Conservation (phyloP, 2,888 invertebrate genomes). For the Calameuta idolon region DNA sequence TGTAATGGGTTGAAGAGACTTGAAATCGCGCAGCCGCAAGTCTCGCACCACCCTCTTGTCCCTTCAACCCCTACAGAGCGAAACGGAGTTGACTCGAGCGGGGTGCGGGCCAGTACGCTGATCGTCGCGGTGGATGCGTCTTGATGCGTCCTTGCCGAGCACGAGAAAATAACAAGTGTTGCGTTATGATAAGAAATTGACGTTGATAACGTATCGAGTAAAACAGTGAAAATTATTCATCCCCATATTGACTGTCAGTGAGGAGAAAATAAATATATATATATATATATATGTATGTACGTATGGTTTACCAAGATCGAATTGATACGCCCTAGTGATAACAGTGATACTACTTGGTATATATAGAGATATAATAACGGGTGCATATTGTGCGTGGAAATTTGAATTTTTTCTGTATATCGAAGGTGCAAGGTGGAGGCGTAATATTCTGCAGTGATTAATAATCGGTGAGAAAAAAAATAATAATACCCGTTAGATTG, state of each 20-base stretch:
- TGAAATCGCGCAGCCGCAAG: conserved; percentile 55
- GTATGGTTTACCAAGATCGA: neutral
- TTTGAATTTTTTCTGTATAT: neutral
- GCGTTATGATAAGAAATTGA: neutral
- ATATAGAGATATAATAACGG: neutral
- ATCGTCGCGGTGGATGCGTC: conserved; percentile 8
- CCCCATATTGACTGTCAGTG: neutral
- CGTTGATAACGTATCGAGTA: neutral
- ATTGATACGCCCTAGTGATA: neutral
- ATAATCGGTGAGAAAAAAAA: neutral
- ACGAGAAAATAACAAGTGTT: neutral
- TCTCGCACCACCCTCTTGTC: neutral
- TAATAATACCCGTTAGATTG: neutral
- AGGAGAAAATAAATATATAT: neutral
- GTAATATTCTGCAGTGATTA: neutral
- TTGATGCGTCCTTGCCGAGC: neutral
- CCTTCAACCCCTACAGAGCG: conserved; percentile 1
- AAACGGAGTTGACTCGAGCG: conserved; percentile 15
- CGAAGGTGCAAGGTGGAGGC: neutral
- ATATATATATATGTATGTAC: neutral
- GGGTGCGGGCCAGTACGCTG: conserved; percentile 16
- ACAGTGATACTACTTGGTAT: neutral
- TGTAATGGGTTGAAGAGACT: conserved; percentile 53
- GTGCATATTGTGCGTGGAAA: neutral
- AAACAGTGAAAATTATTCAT: neutral